Evolutionary conservation across 2,113 vertebrate species (phyloP).

Genomic region (Raja brachyura): DNA sequence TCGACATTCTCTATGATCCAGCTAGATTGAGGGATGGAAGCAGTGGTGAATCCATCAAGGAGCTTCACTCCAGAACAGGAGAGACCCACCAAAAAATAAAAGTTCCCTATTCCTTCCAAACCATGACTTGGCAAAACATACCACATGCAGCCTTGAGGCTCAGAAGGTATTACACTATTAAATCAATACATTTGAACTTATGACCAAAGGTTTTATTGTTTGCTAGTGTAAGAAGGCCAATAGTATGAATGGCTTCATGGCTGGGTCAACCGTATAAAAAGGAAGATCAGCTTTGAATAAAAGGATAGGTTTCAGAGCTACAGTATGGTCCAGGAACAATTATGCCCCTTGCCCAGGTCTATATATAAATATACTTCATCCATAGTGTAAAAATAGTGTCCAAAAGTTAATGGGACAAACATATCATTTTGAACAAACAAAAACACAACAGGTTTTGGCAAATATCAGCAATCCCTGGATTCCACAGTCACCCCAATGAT

Average conservation of each 20-base stretch:
- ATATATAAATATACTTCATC: not conserved
- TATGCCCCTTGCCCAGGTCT: not conserved
- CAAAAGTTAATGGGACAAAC: constrained; percentile 13
- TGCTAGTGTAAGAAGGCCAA: not conserved
- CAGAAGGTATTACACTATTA: not conserved
- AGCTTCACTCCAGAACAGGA: not conserved
- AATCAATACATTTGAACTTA: not conserved
- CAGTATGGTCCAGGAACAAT: not conserved
- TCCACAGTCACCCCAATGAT: not conserved
- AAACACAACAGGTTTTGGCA: not conserved
- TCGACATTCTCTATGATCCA: not conserved
- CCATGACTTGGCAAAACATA: not conserved
- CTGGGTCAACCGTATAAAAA: not conserved
- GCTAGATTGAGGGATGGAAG: not conserved
- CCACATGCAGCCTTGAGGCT: not conserved
- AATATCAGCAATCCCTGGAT: not conserved
- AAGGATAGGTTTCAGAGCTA: not conserved
- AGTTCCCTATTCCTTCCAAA: not conserved
- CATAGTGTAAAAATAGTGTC: not conserved
- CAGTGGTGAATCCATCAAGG: not conserved
- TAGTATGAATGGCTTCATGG: not conserved
- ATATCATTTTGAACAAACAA: not conserved
- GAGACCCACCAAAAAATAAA: not conserved
- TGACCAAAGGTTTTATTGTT: not conserved
- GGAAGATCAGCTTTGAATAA: not conserved